Base-by-base conservation (phyloP, 2,113 vertebrate genomes). In the Leptobrachium leishanense region DNA sequence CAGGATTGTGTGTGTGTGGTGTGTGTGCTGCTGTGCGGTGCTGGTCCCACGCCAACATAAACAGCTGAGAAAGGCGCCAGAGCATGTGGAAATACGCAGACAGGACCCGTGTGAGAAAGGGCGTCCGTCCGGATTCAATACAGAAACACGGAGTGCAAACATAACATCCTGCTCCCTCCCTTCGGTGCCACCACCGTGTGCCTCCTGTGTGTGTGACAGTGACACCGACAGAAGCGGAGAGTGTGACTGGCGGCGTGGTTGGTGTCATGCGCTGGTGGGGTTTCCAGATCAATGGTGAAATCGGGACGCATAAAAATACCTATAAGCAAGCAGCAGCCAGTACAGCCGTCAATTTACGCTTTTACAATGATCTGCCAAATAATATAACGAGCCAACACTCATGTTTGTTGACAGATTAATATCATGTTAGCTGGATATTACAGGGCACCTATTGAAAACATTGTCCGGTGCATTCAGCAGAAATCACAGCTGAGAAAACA, bases 61-160 rank as follows among this genome's bases (percentile, higher is more conserved):
- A 74, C 76, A 69, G 75, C 57, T 13, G 42, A 50, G 40, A 66
- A 53, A 57, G 42, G 70, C 55, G 39, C 66, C 12, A 71, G 46
- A 74, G 75, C 71, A 46, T 78, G 67, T 66, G 8, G 53, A 79
- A 79, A 76, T 71, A 67, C 1, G 50, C 69, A 75, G 62, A 82
- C 77, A 76, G 76, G 65, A 70, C 62, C 77, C 54, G 46, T 79
- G 82, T 71, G 77, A 82, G 76, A 79, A 79, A 82, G 53, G n/a
- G 72, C 43, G 53, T 72, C 46, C 46, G 67, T 72, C 53, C 62
- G 73, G 43, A 80, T 79, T 72, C 12, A 63, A 79, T 73, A 57
- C 70, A 74, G 12, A 73, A 79, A 54, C 70, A 74, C 20, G 63
- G 63, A 73, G 5, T 73, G 77, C 63, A 73, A 79, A 68, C 77